Base-by-base conservation (phyloP, 2,888 invertebrate species). In the Hololepta plana region DNA sequence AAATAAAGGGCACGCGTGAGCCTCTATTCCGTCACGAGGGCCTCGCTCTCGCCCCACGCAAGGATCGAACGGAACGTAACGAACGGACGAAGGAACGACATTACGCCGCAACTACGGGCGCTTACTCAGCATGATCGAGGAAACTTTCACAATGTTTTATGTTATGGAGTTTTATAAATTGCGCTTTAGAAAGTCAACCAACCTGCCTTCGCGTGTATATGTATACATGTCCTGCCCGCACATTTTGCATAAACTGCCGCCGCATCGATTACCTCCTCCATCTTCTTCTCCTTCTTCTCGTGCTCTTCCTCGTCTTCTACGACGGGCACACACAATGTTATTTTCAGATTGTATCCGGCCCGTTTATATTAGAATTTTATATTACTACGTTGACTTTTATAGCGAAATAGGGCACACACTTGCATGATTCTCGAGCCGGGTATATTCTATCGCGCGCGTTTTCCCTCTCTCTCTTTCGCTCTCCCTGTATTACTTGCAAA, bases 351-450 rank as follows among this genome's bases (percentile, higher is more conserved):
- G 50, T 51, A 49, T 49, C 49, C 48, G 46, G 47, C 41, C n/a
- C 47, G 49, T 49, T 50, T 49, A 49, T 51, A 51, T 51, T 50
- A 50, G 47, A 51, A 49, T 51, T 50, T 50, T 49, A 50, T 51
- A 49, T 49, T 48, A 47, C 45, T 43, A 22, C 45, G 45, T 43
- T 45, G 47, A 47, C 45, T 49, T 51, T 51, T 46, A 47, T 47
- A 39, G 47, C 45, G 44, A 46, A 47, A 46, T 46, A 40, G 46
- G 44, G 45, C 45, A 48, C 45, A 49, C 45, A 45, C 46, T 46
- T 39, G 44, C 45, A 46, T 45, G 45, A 43, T 39, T 42, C 41
- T 40, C 42, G 39, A 41, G 40, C 39, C 28, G 33, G 38, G 29
- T 42, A n/a, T 41, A 38, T 38, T 35, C 40, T 32, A n/a, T n/a